Percentiles rank a stretch among this genome's conserved stretches.
These are phyloP conservation scores for Glomeris maerens DNA, from an alignment of 1,140 invertebrate species.

Conservation along the genomic window DNA sequence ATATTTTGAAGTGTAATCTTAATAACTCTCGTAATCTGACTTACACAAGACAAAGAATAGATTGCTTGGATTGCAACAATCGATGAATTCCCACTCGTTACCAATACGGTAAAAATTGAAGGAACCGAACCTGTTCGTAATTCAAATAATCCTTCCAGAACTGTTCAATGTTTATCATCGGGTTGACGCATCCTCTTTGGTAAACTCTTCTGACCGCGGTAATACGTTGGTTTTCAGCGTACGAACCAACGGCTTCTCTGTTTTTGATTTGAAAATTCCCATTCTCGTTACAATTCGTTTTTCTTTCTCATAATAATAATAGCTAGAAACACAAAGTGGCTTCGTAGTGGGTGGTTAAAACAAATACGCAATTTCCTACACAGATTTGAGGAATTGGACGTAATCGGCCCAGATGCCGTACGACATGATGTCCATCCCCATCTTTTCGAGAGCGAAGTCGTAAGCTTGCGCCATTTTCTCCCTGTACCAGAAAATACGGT, in stretches of 20 bases:
- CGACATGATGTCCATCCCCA: slow-evolving; percentile 94
- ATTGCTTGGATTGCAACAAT: no score
- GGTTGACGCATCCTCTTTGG: slow-evolving; percentile 86
- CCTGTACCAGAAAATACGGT: slow-evolving; percentile 43
- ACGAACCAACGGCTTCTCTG: slow-evolving; percentile 86
- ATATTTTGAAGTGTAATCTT: no score
- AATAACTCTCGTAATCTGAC: no score
- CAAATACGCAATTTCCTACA: no score
- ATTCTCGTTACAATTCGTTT: no score
- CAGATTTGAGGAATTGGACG: slow-evolving; percentile 89
- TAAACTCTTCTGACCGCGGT: slow-evolving; percentile 93
- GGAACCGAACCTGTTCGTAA: slow-evolving; percentile 38
- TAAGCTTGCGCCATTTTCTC: slow-evolving; percentile 99
- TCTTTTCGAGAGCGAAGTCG: slow-evolving; percentile 97
- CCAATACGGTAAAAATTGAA: no score
- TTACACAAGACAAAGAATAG: no score
- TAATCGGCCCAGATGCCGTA: slow-evolving; percentile 97
- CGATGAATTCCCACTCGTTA: no score
- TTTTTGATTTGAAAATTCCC: no score
- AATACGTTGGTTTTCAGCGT: slow-evolving; percentile 98
- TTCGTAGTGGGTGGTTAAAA: no score
- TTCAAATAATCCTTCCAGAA: slow-evolving; percentile 98
- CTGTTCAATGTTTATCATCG: slow-evolving; percentile 93
- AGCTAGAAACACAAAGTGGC: no score
- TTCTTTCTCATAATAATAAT: no score